Percentiles rank a stretch among this genome's conserved stretches.
Evolutionary conservation across 2,888 invertebrate genomes (phyloP).

Genomic region (Agriopis leucophaearia): DNA sequence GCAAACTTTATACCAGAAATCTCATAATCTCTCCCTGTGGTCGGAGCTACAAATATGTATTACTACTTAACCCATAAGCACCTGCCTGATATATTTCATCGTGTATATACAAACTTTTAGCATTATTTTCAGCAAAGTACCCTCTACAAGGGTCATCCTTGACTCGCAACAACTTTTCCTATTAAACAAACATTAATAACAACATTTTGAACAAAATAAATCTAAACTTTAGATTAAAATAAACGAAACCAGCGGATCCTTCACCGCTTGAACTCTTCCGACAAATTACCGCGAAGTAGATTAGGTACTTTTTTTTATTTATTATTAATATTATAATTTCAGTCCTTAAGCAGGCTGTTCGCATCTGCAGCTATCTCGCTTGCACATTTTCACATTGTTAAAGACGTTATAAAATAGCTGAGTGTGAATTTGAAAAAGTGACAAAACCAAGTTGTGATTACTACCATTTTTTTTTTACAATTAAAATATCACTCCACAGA

Average conservation of each 20-base stretch:
- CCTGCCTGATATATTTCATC: slow-evolving; percentile 7
- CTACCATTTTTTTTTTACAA: too few species aligned
- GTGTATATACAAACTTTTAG: slow-evolving; percentile 21
- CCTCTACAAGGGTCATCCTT: slow-evolving; percentile 42
- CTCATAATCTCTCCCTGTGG: slow-evolving; percentile 1
- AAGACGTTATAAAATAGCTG: too few species aligned
- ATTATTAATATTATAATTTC: slow-evolving; percentile 11
- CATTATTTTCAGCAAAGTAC: slow-evolving; percentile 32
- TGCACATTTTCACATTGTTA: too few species aligned
- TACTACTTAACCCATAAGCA: slow-evolving; percentile 7
- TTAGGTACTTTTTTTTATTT: slow-evolving; percentile 27
- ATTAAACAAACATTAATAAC: slow-evolving; percentile 48
- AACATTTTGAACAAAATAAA: slow-evolving; percentile 48
- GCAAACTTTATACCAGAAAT: background rate
- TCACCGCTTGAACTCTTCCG: slow-evolving; percentile 44
- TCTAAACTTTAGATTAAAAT: slow-evolving; percentile 50
- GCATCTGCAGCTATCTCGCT: too few species aligned
- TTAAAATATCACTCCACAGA: too few species aligned
- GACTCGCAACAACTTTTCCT: slow-evolving; percentile 46
- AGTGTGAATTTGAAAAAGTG: too few species aligned
- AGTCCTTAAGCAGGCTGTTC: too few species aligned
- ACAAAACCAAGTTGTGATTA: too few species aligned
- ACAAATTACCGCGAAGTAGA: slow-evolving; percentile 35
- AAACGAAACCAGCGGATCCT: slow-evolving; percentile 44
- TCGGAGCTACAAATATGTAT: background rate